phyloP scores from a whole-genome alignment of 1,140 invertebrate genomes.

The Monochamus saltuarius region DNA sequence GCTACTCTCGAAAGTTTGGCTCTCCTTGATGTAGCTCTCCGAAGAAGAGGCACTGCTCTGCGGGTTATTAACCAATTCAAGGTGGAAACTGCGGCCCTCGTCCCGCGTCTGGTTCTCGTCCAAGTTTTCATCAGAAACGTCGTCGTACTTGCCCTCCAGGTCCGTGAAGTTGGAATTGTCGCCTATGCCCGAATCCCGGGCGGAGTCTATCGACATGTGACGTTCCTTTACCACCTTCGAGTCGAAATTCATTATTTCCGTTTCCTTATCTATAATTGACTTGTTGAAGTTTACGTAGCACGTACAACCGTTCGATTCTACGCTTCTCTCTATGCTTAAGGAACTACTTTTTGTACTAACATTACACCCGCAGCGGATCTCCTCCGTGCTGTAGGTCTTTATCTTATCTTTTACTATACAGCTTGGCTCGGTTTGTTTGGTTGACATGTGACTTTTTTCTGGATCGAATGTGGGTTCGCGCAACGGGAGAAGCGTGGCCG shows the following conservation, averaged over 20 bases:
- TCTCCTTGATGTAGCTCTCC: not conserved
- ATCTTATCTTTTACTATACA: constrained; percentile 11
- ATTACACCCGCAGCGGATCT: constrained; percentile 28
- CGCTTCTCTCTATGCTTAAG: constrained; percentile 25
- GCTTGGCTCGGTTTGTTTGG: constrained; percentile 14
- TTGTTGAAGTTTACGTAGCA: constrained; percentile 19
- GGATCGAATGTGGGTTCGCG: constrained; percentile 3
- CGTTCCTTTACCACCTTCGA: constrained; percentile 45
- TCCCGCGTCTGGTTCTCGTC: constrained; percentile 25
- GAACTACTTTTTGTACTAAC: constrained; percentile 35
- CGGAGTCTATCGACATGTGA: constrained; percentile 59
- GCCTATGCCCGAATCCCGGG: constrained; percentile 58
- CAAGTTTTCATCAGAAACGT: constrained; percentile 43
- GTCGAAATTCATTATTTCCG: constrained; percentile 1
- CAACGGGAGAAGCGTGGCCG: constrained; percentile 38
- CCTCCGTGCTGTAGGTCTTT: constrained; percentile 4
- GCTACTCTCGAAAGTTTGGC: constrained; percentile 8
- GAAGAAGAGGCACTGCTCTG: constrained; percentile 24
- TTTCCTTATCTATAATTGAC: constrained; percentile 15
- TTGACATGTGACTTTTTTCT: not conserved
- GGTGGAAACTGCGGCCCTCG: constrained; percentile 16
- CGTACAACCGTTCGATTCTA: constrained; percentile 15
- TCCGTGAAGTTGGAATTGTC: constrained; percentile 55
- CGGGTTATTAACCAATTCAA: constrained; percentile 16
- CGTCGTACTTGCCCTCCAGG: constrained; percentile 45